phyloP scores from a whole-genome alignment of 2,888 invertebrate genomes.

The Ectemnius lituratus region DNA sequence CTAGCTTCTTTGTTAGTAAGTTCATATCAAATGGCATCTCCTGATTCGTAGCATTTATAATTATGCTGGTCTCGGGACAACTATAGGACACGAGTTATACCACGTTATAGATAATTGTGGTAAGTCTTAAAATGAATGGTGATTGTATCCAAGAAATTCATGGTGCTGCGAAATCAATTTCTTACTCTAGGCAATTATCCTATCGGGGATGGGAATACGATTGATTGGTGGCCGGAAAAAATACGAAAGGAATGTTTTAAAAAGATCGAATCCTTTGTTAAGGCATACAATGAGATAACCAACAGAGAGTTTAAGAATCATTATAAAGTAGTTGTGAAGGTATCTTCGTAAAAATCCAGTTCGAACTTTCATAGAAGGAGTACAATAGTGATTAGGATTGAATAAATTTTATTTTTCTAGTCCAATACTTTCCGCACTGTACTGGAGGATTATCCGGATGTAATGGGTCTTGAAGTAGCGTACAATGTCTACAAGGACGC shows the following conservation, averaged over 20 bases:
- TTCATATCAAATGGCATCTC: no score
- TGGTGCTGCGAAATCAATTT: no score
- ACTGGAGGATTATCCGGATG: not conserved
- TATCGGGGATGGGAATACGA: not conserved
- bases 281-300: not conserved
- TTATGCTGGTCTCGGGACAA: not conserved
- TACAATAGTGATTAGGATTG: not conserved
- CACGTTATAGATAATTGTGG: not conserved
- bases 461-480: constrained; percentile 5
- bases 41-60: not conserved
- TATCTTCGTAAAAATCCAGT: not conserved
- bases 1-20: not conserved
- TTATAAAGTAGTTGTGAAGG: not conserved
- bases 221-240: not conserved
- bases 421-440: not conserved
- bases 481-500: not conserved
- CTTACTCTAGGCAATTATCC: not conserved
- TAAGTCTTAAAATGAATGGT: not conserved
- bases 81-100: constrained; percentile 4
- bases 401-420: not conserved
- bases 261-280: not conserved
- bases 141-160: no score
- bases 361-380: not conserved
- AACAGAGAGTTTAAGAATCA: not conserved
- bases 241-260: not conserved